Evolutionary conservation across 2,888 invertebrate genomes (phyloP).

Genomic region (Tetranychus truncatus): DNA sequence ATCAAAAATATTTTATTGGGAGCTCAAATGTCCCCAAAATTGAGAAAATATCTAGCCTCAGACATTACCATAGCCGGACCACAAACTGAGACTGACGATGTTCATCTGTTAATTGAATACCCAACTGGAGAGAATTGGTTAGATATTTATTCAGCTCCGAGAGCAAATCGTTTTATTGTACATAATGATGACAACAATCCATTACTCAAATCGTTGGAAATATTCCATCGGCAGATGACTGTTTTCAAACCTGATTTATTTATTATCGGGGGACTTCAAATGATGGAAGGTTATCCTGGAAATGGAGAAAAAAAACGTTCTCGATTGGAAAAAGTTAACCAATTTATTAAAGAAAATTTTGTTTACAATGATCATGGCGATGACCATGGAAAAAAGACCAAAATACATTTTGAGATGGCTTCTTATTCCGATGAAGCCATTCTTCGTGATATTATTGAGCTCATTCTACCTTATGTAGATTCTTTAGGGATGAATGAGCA

Average conservation of each 20-base stretch:
- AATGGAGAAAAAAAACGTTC: slow-evolving; percentile 45
- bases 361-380: not conserved
- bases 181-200: slow-evolving; percentile 67
- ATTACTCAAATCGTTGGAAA: slow-evolving; percentile 49
- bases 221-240: slow-evolving; percentile 44
- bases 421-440: slow-evolving; percentile 56
- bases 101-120: slow-evolving; percentile 62
- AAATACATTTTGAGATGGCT: slow-evolving; percentile 66
- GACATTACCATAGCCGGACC: slow-evolving; percentile 36
- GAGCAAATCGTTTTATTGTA: slow-evolving; percentile 65
- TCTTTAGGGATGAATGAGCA: slow-evolving; percentile 77
- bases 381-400: not conserved
- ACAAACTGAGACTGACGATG: slow-evolving; percentile 48
- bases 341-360: slow-evolving; percentile 13
- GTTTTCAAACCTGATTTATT: slow-evolving; percentile 50
- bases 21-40: slow-evolving; percentile 28
- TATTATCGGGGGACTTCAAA: slow-evolving; percentile 63
- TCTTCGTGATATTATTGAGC: slow-evolving; percentile 45
- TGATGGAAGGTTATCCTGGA: slow-evolving; percentile 69
- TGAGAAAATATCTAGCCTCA: slow-evolving; percentile 29
- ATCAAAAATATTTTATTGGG: slow-evolving; percentile 39
- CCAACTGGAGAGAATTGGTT: slow-evolving; percentile 60
- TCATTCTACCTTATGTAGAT: slow-evolving; percentile 53
- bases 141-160: slow-evolving; percentile 44
- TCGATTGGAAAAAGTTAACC: slow-evolving; percentile 45